phyloP scores from a whole-genome alignment of 1,140 invertebrate species.

The Sarcophaga bullata region DNA sequence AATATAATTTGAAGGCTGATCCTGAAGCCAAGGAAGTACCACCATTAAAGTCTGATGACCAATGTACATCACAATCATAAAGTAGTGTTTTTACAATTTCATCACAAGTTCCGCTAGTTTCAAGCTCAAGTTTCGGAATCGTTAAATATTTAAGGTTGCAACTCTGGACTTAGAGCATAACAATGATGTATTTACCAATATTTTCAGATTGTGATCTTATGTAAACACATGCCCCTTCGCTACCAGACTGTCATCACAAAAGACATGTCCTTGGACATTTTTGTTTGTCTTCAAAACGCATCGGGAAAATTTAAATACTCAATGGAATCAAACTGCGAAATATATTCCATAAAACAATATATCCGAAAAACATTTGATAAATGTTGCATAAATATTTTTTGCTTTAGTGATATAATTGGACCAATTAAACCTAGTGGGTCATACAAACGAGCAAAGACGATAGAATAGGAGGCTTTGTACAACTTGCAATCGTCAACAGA shows the following conservation, averaged over 20 bases:
- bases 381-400: slow-evolving; percentile 51
- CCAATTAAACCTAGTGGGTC: slow-evolving; percentile 49
- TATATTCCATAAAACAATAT: too few relatives aligned
- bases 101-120: slow-evolving; percentile 47
- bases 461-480: slow-evolving; percentile 53
- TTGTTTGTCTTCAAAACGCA: neutral
- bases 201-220: slow-evolving; percentile 45
- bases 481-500: slow-evolving; percentile 24
- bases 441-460: slow-evolving; percentile 58
- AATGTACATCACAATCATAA: neutral
- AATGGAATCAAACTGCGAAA: too few relatives aligned
- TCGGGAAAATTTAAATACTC: slow-evolving; percentile 16
- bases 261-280: neutral
- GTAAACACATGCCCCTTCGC: slow-evolving; percentile 58
- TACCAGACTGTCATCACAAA: neutral
- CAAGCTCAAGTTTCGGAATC: slow-evolving; percentile 53
- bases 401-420: slow-evolving; percentile 50
- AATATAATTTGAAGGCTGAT: slow-evolving; percentile 46
- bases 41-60: slow-evolving; percentile 47
- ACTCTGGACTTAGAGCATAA: slow-evolving; percentile 30
- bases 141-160: slow-evolving; percentile 43
- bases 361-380: too few relatives aligned
- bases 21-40: slow-evolving; percentile 21
- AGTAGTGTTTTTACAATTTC: slow-evolving; percentile 29
- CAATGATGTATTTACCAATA: slow-evolving; percentile 37